phyloP scores from a whole-genome alignment of 1,140 invertebrate genomes.

The Habropoda laboriosa region DNA sequence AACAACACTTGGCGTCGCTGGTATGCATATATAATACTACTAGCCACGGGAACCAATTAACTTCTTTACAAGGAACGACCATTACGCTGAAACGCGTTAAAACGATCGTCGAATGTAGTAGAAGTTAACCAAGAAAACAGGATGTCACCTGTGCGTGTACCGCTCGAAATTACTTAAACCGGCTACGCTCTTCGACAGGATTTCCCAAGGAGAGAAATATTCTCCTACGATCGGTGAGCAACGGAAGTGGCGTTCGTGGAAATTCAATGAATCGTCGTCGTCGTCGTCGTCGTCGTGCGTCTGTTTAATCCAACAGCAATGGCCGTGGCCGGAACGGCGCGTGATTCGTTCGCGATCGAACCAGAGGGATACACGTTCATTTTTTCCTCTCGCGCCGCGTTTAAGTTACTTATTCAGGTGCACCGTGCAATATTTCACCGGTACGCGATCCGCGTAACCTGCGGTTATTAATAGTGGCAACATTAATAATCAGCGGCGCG shows the following conservation, averaged over 20 bases:
- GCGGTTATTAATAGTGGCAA: slow-evolving; percentile 49
- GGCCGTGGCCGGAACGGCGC: too few species aligned
- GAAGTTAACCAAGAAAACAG: slow-evolving; percentile 58
- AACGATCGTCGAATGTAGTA: slow-evolving; percentile 51
- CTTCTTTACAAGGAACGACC: slow-evolving; percentile 73
- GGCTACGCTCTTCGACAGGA: background rate
- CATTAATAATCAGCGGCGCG: slow-evolving; percentile 52
- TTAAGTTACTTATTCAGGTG: slow-evolving; percentile 33
- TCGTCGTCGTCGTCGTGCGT: background rate
- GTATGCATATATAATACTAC: slow-evolving; percentile 45
- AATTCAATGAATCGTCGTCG: slow-evolving; percentile 32
- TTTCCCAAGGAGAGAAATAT: slow-evolving; percentile 29
- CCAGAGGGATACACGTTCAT: background rate
- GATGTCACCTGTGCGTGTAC: slow-evolving; percentile 44
- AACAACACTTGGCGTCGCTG: slow-evolving; percentile 17
- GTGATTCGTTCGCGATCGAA: background rate
- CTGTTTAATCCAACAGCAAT: too few species aligned
- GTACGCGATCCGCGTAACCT: slow-evolving; percentile 20
- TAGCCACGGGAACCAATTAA: slow-evolving; percentile 71
- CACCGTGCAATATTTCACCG: slow-evolving; percentile 30
- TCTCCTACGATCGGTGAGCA: background rate
- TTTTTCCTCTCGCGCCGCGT: background rate
- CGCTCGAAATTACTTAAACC: slow-evolving; percentile 26
- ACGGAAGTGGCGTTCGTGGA: slow-evolving; percentile 9
- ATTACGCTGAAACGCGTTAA: slow-evolving; percentile 65